Evolutionary conservation across 2,797 vertebrate species (phyloP), one percentile per base, ranked within the genome.

Genomic region (Brachyalestes nurse): DNA sequence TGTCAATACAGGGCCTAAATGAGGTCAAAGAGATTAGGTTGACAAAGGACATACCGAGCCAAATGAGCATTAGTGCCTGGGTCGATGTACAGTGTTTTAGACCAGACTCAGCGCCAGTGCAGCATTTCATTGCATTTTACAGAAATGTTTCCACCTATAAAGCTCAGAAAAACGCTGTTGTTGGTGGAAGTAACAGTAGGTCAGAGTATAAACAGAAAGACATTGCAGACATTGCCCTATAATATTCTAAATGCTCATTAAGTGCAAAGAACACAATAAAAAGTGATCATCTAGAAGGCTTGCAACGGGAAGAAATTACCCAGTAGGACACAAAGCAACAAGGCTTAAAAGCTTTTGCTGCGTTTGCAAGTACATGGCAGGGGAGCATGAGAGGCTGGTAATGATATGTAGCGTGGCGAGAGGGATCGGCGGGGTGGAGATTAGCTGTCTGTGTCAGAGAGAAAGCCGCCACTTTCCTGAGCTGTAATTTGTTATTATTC

Each of bases 401-500:
- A 86, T 78, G 74, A 75, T 57, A 74, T 38, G 23, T 57, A 47
- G 53, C 45, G 67, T 76, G 76, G 51, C 64, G 49, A 38, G 19
- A 67, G 21, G 16, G 19, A 57, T 49, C 40, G 34, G 45, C n/a
- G 4, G 49, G 72, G 49, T 23, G 5, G 40, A 83, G 66, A 75
- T 78, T 55, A 78, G 75, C 69, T 51, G 16, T 73, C 70, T 53
- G 62, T 25, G 45, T 60, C 1, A 38, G 72, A 61, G 67, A 72
- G 49, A 25, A 58, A 45, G 75, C 70, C n/a, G 51, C 42, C 58
- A 83, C 61, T 75, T 79, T 49, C 21, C 19, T 19, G 10, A 14
- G 71, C 64, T 73, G 60, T 69, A 61, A 78, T 70, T 70, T 70
- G 62, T 77, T 78, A 61, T 83, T 72, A 77, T 83, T 81, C 73